Base-by-base conservation (phyloP, 2,113 vertebrate species). In the Laterallus jamaicensis region DNA sequence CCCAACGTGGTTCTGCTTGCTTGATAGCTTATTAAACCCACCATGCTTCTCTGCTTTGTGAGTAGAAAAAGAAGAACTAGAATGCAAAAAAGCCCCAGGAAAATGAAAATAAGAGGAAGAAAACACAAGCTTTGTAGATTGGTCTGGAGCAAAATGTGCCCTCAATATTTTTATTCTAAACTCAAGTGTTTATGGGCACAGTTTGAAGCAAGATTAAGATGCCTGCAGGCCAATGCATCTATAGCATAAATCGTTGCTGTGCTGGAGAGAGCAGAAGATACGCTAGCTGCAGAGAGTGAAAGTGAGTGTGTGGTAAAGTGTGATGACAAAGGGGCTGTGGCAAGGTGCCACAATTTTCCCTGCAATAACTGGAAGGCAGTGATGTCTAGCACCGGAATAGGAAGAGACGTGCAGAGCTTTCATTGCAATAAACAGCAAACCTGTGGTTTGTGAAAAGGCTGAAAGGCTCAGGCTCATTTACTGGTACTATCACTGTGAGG, bases 391-490 rank as follows among this genome's bases (percentile, higher is more conserved):
- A 87, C 83, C 59, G 59, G 96, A 97, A 96, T 59, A 63, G 78
- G 70, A 80, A 87, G 91, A 93, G 95, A 93, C 42, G 0, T 42
- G 74, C 70, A 87, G 55, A 69, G 88, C 92, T 94, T 77, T 95
- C 96, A 95, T 15, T 80, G 92, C 88, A 84, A 90, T 87, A 74
- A 96, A 93, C 91, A 93, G 70, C 54, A 92, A 73, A 76, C 16
- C 70, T 95, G 96, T 93, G 96, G 96, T 96, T 96, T 96, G 70
- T 79, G 83, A 86, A 85, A 91, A 92, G 74, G 42, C 79, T 86
- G 42, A 26, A 80, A 85, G 15, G 44, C 74, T 94, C 69, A 84
- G 44, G 20, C 73, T 66, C 88, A 96, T 93, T 97, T 96, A 91
- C 88, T 87, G 92, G 83, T 85, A 94, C 66, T 40, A 63, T 44